A percentile compares a stretch with the other conserved stretches of the same genome.
Conservation (phyloP, 2,797 vertebrate genomes). For the Pseudopleuronectes americanus region DNA sequence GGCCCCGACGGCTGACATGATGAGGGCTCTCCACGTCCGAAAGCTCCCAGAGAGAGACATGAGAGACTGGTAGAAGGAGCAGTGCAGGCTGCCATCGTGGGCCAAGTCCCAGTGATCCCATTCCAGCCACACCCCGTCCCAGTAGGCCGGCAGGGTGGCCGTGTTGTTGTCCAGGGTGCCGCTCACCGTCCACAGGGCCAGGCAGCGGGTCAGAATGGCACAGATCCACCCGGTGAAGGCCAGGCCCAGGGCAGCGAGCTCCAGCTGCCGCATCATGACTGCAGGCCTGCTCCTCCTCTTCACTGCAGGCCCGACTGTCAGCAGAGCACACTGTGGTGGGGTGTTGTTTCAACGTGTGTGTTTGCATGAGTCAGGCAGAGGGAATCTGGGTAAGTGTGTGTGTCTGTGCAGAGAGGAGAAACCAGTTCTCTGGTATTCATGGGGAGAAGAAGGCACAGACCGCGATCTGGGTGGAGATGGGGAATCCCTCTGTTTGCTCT, state of each 20-base stretch:
- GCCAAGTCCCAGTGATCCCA: conserved; percentile 94
- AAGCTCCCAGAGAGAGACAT: conserved; percentile 90
- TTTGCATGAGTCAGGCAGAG: conserved; percentile 43
- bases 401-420: conserved; percentile 47
- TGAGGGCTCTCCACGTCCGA: conserved; percentile 87
- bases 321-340: conserved; percentile 39
- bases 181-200: conserved; percentile 93
- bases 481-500: conserved; percentile 68
- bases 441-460: conserved; percentile 33
- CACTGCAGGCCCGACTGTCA: conserved; percentile 35
- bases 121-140: conserved; percentile 96
- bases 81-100: conserved; percentile 94
- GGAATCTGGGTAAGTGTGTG: conserved; percentile 11
- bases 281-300: conserved; percentile 41
- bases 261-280: conserved; percentile 76
- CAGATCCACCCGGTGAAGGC: conserved; percentile 90
- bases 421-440: conserved; percentile 74
- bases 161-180: conserved; percentile 90
- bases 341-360: conserved; percentile 45
- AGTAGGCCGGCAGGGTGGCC: conserved; percentile 90
- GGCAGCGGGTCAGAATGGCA: conserved; percentile 86
- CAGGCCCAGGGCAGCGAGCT: conserved; percentile 75
- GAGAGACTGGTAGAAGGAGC: conserved; percentile 91
- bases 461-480: conserved; percentile 62
- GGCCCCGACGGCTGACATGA: conserved; percentile 83